Percentiles rank a stretch among this genome's conserved stretches.
Conservation (phyloP, 1,140 invertebrate genomes). For the Bathynomus jamesi region DNA sequence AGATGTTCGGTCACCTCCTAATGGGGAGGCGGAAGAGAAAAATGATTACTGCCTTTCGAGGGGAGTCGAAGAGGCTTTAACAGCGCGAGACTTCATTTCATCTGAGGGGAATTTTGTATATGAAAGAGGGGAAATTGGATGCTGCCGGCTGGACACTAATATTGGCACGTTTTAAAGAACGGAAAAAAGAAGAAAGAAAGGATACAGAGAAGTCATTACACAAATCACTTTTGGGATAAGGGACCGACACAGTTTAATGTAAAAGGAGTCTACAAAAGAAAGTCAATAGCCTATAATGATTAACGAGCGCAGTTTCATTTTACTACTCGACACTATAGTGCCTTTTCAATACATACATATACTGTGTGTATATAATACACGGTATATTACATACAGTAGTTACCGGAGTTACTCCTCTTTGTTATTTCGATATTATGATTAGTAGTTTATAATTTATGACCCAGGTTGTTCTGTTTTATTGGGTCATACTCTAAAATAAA, state of each 20-base stretch:
- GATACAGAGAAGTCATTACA: not conserved
- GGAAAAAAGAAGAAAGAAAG: not conserved
- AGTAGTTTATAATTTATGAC: too few relatives aligned
- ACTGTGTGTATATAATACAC: too few relatives aligned
- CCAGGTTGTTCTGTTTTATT: too few relatives aligned
- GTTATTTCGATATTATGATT: too few relatives aligned
- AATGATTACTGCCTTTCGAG: not conserved
- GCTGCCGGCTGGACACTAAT: not conserved
- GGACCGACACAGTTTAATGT: not conserved
- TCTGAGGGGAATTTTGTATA: not conserved
- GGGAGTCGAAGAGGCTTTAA: not conserved
- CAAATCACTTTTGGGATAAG: not conserved
- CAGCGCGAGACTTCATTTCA: not conserved
- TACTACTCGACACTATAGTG: too few relatives aligned
- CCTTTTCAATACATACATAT: too few relatives aligned
- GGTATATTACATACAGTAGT: too few relatives aligned
- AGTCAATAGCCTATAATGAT: too few relatives aligned
- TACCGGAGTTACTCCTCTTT: too few relatives aligned
- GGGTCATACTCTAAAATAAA: too few relatives aligned
- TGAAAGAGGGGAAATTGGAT: not conserved
- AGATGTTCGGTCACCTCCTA: not conserved
- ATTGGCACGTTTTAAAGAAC: not conserved
- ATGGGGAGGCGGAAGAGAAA: not conserved
- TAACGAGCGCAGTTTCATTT: too few relatives aligned
- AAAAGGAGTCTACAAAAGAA: too few relatives aligned